Base-by-base conservation (phyloP, 2,797 vertebrate species). In the Mormyrus proboscirostris region DNA sequence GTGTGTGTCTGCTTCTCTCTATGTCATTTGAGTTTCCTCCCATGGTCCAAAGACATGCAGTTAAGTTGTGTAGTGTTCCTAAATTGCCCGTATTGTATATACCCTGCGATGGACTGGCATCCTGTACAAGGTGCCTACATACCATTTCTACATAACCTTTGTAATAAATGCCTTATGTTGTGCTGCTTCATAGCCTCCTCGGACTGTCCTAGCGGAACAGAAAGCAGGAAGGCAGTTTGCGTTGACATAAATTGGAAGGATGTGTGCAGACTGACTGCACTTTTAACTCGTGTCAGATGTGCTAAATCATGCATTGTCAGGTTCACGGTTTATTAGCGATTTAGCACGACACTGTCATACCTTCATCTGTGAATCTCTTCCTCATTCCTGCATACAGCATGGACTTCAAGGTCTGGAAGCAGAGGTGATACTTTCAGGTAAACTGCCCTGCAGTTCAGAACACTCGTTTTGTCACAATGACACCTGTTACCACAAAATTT, bases 341-440 rank as follows among this genome's bases (percentile, higher is more conserved):
- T 29, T 44, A 38, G 12, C 76, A 50, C 10, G 16, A 84, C 19
- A 50, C n/a, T 49, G 6, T 44, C 2, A 69, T 82, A 10, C n/a
- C 7, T 90, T 91, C 90, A 51, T 87, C 65, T 8, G 51, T 49
- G 7, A 86, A 86, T 38, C 79, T 69, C 53, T 83, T 53, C 10
- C 90, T 89, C 65, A 88, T 50, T 33, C 89, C 88, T 22, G 88
- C 47, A 44, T 89, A 25, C 12, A 92, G 88, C 82, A 90, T 89
- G 49, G 90, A 76, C 87, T 89, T 90, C 88, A 92, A 86, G 29
- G 53, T 79, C 92, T 92, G 89, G 44, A 83, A 84, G 57, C 50
- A 53, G 65, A 88, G 53, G 25, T 33, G 10, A 44, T 49, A 4
- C 12, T n/a, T 49, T 14, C 29, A 38, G 53, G 4, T 84, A 38